Evolutionary conservation across 2,888 invertebrate genomes (phyloP).

Genomic region (Leuctra nigra): DNA sequence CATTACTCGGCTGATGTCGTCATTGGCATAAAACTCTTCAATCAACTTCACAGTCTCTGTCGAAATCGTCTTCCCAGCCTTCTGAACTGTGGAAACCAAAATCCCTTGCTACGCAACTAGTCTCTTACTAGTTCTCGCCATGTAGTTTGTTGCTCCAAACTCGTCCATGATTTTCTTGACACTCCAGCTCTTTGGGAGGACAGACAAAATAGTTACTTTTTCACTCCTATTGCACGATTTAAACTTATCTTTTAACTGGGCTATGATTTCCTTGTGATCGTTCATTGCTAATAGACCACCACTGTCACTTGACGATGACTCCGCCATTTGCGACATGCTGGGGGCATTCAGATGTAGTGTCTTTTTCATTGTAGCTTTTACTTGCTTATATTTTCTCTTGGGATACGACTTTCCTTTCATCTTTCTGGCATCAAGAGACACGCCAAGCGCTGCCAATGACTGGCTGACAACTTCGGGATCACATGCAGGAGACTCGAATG

Average conservation of each 20-base stretch:
- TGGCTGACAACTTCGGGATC: neutral
- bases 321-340: neutral
- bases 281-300: neutral
- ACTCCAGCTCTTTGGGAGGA: conserved; percentile 13
- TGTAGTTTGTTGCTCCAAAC: conserved; percentile 1
- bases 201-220: neutral
- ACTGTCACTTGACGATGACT: neutral
- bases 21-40: neutral
- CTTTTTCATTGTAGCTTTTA: neutral
- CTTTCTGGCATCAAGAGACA: neutral
- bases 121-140: neutral
- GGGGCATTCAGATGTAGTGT: neutral
- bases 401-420: neutral
- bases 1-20: conserved; percentile 1
- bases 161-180: conserved; percentile 2
- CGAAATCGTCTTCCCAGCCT: neutral
- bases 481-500: neutral
- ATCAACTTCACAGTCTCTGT: neutral
- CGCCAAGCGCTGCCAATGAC: neutral
- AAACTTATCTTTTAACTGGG: conserved; percentile 5
- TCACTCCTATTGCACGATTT: conserved; percentile 4
- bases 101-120: neutral
- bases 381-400: neutral
- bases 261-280: neutral
- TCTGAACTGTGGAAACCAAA: neutral